A percentile compares a stretch with the other conserved stretches of the same genome.
phyloP scores from a whole-genome alignment of 2,113 vertebrate genomes.

The Platichthys flesus region DNA sequence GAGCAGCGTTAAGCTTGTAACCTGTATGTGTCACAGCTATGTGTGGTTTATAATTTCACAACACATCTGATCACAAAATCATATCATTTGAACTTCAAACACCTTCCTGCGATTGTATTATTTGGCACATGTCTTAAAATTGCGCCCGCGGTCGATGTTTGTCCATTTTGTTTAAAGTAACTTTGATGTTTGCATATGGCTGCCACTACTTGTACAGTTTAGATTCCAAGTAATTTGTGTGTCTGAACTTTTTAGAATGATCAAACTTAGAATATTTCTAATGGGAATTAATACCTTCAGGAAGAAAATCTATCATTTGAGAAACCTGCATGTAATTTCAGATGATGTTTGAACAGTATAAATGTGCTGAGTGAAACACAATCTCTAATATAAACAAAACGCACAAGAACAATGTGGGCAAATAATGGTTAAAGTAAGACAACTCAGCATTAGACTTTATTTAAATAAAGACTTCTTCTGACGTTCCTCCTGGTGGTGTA shows the following conservation, averaged over 20 bases:
- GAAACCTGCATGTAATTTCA: neutral
- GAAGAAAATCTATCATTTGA: neutral
- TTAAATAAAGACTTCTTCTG: neutral
- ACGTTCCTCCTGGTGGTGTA: neutral
- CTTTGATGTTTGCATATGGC: neutral
- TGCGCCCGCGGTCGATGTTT: neutral
- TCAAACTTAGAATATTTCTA: neutral
- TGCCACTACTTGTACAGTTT: too few relatives aligned
- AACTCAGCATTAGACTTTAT: too few relatives aligned
- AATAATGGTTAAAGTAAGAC: neutral
- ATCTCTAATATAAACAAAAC: neutral
- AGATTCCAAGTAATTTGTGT: too few relatives aligned
- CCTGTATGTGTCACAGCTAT: too few relatives aligned
- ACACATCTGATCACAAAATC: slow-evolving; percentile 9
- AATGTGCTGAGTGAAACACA: neutral
- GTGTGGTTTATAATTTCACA: slow-evolving; percentile 1
- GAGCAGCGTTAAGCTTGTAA: neutral
- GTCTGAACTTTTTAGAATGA: neutral
- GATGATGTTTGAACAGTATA: neutral
- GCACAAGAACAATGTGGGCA: neutral
- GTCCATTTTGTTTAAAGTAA: neutral
- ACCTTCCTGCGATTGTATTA: slow-evolving; percentile 47
- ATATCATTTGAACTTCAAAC: slow-evolving; percentile 29
- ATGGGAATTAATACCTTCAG: neutral
- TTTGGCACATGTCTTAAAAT: slow-evolving; percentile 18